These are phyloP conservation scores for Nasonia oneida DNA, from an alignment of 2,888 invertebrate genomes.

Conservation along the genomic window DNA sequence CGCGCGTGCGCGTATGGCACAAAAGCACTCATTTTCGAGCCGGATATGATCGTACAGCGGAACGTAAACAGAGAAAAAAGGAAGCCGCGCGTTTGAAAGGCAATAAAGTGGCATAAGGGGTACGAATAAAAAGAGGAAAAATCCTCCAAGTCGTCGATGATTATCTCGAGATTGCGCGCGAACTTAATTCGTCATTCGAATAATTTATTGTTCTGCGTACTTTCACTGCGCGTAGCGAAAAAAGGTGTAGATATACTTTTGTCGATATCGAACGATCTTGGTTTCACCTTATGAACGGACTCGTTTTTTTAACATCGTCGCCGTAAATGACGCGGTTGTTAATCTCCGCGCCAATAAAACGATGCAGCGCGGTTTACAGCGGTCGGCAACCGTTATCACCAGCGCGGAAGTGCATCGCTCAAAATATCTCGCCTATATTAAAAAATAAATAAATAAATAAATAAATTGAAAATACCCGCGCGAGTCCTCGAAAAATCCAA, in stretches of 20 bases:
- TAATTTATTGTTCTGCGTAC: slow-evolving; percentile 8
- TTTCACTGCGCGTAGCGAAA: neutral
- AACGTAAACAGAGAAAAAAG: slow-evolving; percentile 33
- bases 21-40: slow-evolving; percentile 45
- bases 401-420: neutral
- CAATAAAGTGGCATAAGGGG: neutral
- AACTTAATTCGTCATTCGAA: slow-evolving; percentile 11
- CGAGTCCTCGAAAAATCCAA: no score
- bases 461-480: no score
- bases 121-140: slow-evolving; percentile 1
- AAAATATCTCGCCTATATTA: no score
- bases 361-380: neutral
- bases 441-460: no score
- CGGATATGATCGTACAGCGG: slow-evolving; percentile 49
- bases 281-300: neutral
- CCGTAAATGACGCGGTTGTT: neutral
- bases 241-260: neutral
- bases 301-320: neutral
- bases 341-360: neutral
- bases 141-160: neutral
- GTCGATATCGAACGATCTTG: neutral
- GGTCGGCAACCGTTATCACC: neutral
- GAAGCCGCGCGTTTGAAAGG: neutral
- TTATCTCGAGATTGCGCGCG: no score
- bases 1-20: neutral